phyloP scores from a whole-genome alignment of 2,888 invertebrate genomes.

The Margaritifera margaritifera region DNA sequence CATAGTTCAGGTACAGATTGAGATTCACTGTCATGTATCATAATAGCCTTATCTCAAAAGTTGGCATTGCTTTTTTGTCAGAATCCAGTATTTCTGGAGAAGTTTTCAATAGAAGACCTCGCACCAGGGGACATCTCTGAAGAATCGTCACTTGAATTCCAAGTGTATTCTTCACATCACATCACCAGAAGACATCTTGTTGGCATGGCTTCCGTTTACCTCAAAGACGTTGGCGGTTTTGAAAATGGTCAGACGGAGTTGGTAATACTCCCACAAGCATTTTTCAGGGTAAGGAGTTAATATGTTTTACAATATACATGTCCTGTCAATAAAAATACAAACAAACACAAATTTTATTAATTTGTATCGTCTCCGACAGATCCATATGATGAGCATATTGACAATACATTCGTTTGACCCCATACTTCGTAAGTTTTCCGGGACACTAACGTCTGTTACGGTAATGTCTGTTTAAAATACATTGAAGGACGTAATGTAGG shows the following conservation, averaged over 20 bases:
- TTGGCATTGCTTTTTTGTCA: slow-evolving; percentile 22
- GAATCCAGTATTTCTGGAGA: slow-evolving; percentile 65
- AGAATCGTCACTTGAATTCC: slow-evolving; percentile 62
- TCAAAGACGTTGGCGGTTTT: slow-evolving; percentile 55
- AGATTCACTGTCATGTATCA: no score
- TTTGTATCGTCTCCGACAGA: no score
- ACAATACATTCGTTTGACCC: no score
- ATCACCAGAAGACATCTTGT: slow-evolving; percentile 63
- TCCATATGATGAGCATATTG: no score
- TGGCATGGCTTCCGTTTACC: slow-evolving; percentile 58
- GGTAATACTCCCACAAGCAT: slow-evolving; percentile 61
- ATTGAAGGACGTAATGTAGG: no score
- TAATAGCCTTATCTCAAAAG: no score
- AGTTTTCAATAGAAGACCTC: slow-evolving; percentile 62
- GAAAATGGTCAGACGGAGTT: slow-evolving; percentile 61
- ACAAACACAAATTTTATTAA: no score
- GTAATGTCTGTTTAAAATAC: no score
- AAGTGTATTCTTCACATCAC: slow-evolving; percentile 66
- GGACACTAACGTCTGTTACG: no score
- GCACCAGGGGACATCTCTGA: slow-evolving; percentile 54
- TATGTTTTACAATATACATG: neutral
- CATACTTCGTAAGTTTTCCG: neutral
- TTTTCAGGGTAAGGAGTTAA: slow-evolving; percentile 55
- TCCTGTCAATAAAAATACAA: no score
- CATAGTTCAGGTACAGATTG: no score